Percentiles rank a stretch among this genome's conserved stretches.
These are phyloP conservation scores for Calameuta pallipes DNA, from an alignment of 2,888 invertebrate species.

Conservation along the genomic window DNA sequence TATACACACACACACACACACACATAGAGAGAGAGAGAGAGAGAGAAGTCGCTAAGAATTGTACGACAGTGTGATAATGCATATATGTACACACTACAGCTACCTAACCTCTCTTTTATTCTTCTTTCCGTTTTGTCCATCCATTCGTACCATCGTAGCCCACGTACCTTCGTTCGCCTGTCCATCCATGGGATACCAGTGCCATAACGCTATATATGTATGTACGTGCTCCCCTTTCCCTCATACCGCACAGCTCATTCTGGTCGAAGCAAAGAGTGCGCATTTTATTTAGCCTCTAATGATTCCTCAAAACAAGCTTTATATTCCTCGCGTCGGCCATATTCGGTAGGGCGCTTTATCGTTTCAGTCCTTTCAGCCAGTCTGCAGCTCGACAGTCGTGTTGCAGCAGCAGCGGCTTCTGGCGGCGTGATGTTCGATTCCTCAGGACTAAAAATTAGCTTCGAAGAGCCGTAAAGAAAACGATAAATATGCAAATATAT, in stretches of 20 bases:
- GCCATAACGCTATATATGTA: constrained; percentile 7
- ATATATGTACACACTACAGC: background rate
- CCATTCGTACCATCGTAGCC: background rate
- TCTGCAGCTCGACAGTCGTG: constrained; percentile 21
- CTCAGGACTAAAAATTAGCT: background rate
- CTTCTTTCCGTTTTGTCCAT: background rate
- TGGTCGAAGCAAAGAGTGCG: constrained; percentile 23
- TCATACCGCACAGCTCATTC: background rate
- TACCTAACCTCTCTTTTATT: background rate
- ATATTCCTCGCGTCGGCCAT: constrained; percentile 43
- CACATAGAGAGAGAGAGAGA: background rate
- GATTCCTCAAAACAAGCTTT: constrained; percentile 55
- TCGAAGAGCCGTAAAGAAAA: background rate
- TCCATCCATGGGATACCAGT: background rate
- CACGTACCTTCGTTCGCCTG: background rate
- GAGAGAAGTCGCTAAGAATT: background rate
- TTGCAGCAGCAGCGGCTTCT: background rate
- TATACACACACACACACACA: no score
- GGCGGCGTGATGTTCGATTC: background rate
- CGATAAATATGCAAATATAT: background rate
- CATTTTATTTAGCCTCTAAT: constrained; percentile 38
- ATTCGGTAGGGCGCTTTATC: constrained; percentile 52
- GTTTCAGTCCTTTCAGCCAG: constrained; percentile 41
- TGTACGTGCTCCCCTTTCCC: background rate
- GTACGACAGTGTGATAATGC: background rate